These are phyloP conservation scores for Drosophila micromelanica DNA, from an alignment of 1,140 invertebrate genomes.

Conservation along the genomic window DNA sequence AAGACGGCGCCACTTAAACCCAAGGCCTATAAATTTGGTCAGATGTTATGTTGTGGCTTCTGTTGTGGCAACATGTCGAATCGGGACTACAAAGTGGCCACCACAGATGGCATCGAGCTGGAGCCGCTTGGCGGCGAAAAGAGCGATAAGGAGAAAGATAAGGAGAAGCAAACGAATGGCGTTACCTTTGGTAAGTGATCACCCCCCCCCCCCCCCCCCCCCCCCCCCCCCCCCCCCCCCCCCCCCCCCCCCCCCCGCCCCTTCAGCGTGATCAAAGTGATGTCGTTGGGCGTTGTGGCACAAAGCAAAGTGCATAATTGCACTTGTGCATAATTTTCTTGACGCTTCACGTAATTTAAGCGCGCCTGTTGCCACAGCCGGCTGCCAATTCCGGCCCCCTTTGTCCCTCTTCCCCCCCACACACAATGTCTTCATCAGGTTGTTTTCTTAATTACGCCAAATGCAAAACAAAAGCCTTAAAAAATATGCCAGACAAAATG, in stretches of 20 bases:
- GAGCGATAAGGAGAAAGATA: slow-evolving; percentile 80
- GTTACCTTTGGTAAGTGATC: slow-evolving; percentile 80
- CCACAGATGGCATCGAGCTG: slow-evolving; percentile 84
- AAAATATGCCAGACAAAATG: slow-evolving; percentile 52
- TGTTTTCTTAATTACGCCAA: slow-evolving; percentile 75
- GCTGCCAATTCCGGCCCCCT: slow-evolving; percentile 35
- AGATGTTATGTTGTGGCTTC: slow-evolving; percentile 84
- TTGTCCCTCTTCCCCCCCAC: not conserved
- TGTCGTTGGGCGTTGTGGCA: not conserved
- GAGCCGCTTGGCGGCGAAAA: slow-evolving; percentile 84
- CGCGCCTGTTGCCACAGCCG: slow-evolving; percentile 8
- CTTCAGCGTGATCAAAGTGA: slow-evolving; percentile 53
- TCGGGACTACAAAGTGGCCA: slow-evolving; percentile 84
- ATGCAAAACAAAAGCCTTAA: slow-evolving; percentile 67
- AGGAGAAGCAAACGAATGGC: slow-evolving; percentile 83
- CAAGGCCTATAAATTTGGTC: slow-evolving; percentile 75
- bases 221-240: too few species aligned
- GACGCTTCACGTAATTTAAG: slow-evolving; percentile 48
- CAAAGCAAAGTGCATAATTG: slow-evolving; percentile 62
- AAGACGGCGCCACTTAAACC: slow-evolving; percentile 74
- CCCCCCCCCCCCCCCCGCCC: too few species aligned
- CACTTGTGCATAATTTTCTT: slow-evolving; percentile 70
- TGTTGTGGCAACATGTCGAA: slow-evolving; percentile 84
- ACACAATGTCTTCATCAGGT: slow-evolving; percentile 50
- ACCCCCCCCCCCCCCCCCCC: too few species aligned